A percentile compares a stretch with the other conserved stretches of the same genome.
These are phyloP conservation scores for Australoheros scitulus DNA, from an alignment of 2,113 vertebrate genomes.

Conservation along the genomic window DNA sequence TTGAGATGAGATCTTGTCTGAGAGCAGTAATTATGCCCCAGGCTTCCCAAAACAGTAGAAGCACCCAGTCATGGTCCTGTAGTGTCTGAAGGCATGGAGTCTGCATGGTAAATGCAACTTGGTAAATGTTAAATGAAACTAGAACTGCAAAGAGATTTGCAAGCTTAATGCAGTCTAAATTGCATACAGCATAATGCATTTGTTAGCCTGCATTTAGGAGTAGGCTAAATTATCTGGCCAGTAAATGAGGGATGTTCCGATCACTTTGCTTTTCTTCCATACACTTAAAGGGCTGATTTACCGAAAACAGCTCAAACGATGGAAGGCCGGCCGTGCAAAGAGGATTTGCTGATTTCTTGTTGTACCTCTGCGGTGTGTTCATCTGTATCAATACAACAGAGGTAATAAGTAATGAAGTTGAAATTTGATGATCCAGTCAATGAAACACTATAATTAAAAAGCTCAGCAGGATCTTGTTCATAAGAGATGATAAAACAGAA, in stretches of 20 bases:
- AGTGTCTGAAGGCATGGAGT: not conserved
- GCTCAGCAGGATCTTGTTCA: constrained; percentile 3
- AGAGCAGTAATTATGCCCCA: constrained; percentile 34
- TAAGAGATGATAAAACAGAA: not conserved
- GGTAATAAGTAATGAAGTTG: not conserved
- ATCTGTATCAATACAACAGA: not conserved
- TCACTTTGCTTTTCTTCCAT: not conserved
- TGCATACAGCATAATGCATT: not conserved
- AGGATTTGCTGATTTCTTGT: not conserved
- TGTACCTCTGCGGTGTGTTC: accelerated
- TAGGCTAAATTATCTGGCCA: not conserved
- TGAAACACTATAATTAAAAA: constrained; percentile 4
- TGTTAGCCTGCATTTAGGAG: not conserved
- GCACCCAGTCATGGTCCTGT: not conserved
- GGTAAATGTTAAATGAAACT: not conserved
- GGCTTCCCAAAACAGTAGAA: constrained; percentile 1
- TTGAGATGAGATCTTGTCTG: constrained; percentile 40
- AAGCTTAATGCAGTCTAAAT: not conserved
- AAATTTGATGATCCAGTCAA: not conserved
- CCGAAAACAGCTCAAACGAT: not conserved
- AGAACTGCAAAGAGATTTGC: constrained; percentile 7
- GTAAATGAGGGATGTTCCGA: not conserved
- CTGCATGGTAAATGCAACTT: not conserved
- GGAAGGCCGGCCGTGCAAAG: not conserved
- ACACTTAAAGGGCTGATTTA: not conserved